Percentiles rank a stretch among this genome's conserved stretches.
Conservation (phyloP, 1,140 invertebrate genomes). For the Thrips palmi region DNA sequence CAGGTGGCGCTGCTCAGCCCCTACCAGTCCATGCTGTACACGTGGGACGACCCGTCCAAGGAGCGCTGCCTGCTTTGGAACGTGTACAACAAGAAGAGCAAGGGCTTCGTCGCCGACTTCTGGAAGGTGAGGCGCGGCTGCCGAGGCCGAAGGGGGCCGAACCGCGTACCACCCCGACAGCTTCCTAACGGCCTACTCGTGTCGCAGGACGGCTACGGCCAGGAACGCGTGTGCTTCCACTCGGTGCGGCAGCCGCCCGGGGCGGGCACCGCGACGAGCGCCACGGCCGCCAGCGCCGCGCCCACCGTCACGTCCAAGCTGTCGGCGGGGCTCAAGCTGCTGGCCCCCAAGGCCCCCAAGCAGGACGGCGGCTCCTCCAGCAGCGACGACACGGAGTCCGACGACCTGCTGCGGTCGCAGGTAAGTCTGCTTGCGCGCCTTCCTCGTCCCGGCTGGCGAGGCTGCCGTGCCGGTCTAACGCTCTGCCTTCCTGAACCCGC, state of each 20-base stretch:
- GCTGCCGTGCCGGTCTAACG: too few species aligned
- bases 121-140: conserved; percentile 32
- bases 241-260: too few species aligned
- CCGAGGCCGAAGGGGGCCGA: background rate
- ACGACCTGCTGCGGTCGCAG: conserved; percentile 16
- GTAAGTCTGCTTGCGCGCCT: conserved; percentile 9
- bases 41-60: conserved; percentile 68
- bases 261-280: conserved; percentile 28
- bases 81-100: conserved; percentile 59
- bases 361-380: conserved; percentile 15
- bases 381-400: conserved; percentile 20
- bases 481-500: conserved; percentile 7
- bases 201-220: conserved; percentile 39
- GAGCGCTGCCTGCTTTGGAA: conserved; percentile 59
- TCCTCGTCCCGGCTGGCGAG: background rate
- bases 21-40: conserved; percentile 58
- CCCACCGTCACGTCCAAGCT: conserved; percentile 17
- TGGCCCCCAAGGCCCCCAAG: conserved; percentile 15
- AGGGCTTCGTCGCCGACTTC: conserved; percentile 49
- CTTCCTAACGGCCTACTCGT: background rate
- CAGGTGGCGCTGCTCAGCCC: conserved; percentile 58
- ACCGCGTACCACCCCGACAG: background rate
- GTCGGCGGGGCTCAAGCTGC: conserved; percentile 19
- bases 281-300: conserved; percentile 17
- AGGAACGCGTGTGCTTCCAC: conserved; percentile 46